A percentile compares a stretch with the other conserved stretches of the same genome.
Conservation (phyloP, 2,797 vertebrate genomes). For the Gobionotothen gibberifrons region DNA sequence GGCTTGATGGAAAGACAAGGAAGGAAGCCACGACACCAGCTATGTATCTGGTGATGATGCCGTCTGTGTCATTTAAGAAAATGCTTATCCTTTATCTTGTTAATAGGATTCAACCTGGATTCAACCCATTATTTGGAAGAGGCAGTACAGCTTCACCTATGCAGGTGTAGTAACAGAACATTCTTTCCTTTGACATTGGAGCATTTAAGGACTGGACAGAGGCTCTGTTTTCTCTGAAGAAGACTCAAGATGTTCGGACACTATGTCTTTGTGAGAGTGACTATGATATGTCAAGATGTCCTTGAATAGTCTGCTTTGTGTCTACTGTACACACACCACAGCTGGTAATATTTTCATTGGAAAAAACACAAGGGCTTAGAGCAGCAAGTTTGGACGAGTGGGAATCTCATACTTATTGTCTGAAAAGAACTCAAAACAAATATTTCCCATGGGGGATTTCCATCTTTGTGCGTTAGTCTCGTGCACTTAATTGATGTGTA, state of each 20-base stretch:
- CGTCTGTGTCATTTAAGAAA: neutral
- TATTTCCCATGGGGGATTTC: neutral
- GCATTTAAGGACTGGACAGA: constrained; percentile 18
- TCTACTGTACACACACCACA: constrained; percentile 11
- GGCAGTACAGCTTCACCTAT: neutral
- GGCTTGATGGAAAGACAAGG: too few relatives aligned
- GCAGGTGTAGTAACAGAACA: neutral
- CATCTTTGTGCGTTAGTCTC: neutral
- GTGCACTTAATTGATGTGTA: neutral
- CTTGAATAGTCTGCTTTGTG: constrained; percentile 50
- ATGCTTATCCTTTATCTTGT: neutral
- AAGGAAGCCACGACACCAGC: too few relatives aligned
- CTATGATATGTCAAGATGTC: constrained; percentile 37
- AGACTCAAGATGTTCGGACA: constrained; percentile 33
- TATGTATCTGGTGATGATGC: neutral
- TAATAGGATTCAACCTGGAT: neutral
- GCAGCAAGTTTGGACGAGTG: constrained; percentile 4
- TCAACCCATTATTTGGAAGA: neutral
- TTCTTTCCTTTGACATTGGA: constrained; percentile 25
- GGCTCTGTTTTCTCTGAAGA: constrained; percentile 15
- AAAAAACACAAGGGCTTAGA: constrained; percentile 33
- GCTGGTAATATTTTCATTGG: constrained; percentile 44
- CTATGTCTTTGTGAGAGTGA: neutral
- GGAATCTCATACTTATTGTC: constrained; percentile 16
- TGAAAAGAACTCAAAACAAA: constrained; percentile 15